Conservation (phyloP, 2,888 invertebrate genomes). For the Drosophila paramelanica region DNA sequence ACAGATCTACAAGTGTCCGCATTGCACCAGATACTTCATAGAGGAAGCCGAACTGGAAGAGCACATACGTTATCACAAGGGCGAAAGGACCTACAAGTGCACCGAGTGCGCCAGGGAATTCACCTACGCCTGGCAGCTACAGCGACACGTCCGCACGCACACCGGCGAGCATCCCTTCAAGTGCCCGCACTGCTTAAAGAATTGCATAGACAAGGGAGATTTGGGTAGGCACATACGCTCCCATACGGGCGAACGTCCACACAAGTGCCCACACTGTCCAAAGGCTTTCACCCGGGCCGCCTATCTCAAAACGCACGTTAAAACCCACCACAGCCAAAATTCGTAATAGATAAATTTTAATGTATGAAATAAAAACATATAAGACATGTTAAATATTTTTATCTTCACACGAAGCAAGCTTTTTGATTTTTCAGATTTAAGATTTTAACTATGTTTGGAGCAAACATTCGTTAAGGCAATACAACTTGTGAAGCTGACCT, state of each 20-base stretch:
- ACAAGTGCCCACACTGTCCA: conserved; percentile 34
- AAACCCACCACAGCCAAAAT: conserved; percentile 12
- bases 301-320: conserved; percentile 37
- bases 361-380: too few species aligned
- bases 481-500: too few species aligned
- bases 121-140: conserved; percentile 37
- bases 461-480: too few species aligned
- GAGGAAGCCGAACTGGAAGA: conserved; percentile 34
- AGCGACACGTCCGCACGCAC: conserved; percentile 38
- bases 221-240: conserved; percentile 28
- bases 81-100: conserved; percentile 39
- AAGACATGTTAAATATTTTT: too few species aligned
- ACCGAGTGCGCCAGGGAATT: conserved; percentile 27
- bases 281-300: conserved; percentile 36
- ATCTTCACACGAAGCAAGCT: too few species aligned
- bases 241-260: conserved; percentile 44
- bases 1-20: conserved; percentile 38
- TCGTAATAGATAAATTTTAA: neutral
- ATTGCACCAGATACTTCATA: conserved; percentile 45
- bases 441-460: too few species aligned
- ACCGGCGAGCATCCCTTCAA: conserved; percentile 35
- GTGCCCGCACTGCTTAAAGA: conserved; percentile 41
- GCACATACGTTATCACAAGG: conserved; percentile 38
- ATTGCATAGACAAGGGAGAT: conserved; percentile 30
- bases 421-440: too few species aligned